Evolutionary conservation across 2,888 invertebrate species (phyloP).

Genomic region (Hydropsyche betteni): DNA sequence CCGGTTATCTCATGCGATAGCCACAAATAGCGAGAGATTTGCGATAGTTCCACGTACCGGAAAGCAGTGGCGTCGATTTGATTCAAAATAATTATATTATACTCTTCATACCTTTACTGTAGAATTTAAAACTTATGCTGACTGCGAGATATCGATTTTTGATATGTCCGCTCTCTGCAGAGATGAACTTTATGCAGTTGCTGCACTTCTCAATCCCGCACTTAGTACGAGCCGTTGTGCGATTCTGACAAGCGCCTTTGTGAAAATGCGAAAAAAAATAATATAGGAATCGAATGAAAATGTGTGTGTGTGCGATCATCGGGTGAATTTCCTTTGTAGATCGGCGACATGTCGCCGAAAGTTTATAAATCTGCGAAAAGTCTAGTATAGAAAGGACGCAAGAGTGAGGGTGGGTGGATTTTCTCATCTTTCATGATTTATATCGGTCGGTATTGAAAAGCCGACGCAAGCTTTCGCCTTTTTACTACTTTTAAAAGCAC

Average conservation of each 20-base stretch:
- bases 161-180: constrained; percentile 38
- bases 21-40: constrained; percentile 41
- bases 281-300: too few relatives aligned
- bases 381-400: too few relatives aligned
- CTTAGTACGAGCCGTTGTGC: not conserved
- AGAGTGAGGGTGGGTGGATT: not conserved
- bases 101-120: not conserved
- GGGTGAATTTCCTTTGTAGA: too few relatives aligned
- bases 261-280: too few relatives aligned
- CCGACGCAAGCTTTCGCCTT: constrained; percentile 34
- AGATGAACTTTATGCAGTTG: constrained; percentile 12
- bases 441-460: constrained; percentile 33
- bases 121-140: constrained; percentile 32
- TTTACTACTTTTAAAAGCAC: constrained; percentile 41
- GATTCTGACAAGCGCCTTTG: not conserved
- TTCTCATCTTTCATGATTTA: constrained; percentile 39
- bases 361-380: constrained; percentile 20
- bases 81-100: constrained; percentile 3
- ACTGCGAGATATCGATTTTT: constrained; percentile 48
- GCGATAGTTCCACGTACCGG: constrained; percentile 33
- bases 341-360: constrained; percentile 7
- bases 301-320: too few relatives aligned
- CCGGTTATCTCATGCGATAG: constrained; percentile 38
- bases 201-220: constrained; percentile 21
- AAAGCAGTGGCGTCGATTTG: constrained; percentile 6